phyloP scores from a whole-genome alignment of 1,140 invertebrate genomes.

The Diorhabda carinulata region DNA sequence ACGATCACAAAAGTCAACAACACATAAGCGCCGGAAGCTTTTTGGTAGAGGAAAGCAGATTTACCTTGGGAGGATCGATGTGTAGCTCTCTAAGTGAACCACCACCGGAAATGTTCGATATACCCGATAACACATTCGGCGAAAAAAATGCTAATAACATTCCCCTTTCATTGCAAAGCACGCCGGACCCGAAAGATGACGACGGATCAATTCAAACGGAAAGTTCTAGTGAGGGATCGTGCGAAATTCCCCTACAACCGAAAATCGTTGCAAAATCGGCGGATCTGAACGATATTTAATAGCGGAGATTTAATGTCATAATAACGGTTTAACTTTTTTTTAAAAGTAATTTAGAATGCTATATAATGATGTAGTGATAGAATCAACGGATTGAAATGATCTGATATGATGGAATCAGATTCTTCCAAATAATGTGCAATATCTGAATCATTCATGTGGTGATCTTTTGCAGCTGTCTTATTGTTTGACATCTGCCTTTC shows the following conservation, averaged over 20 bases:
- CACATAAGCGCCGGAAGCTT: conserved; percentile 10
- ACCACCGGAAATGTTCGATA: conserved; percentile 47
- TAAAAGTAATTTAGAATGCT: no score
- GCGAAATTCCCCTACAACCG: conserved; percentile 42
- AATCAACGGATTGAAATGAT: no score
- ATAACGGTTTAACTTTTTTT: no score
- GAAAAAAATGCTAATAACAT: conserved; percentile 6
- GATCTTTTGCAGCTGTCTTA: not conserved
- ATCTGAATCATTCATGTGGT: no score
- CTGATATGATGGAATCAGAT: no score
- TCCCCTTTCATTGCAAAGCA: conserved; percentile 8
- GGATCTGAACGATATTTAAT: conserved; percentile 19
- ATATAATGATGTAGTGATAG: no score
- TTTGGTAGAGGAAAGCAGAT: conserved; percentile 34
- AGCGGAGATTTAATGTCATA: not conserved
- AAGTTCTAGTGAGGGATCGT: conserved; percentile 37
- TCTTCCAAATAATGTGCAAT: no score
- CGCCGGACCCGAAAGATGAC: conserved; percentile 12
- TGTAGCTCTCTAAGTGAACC: conserved; percentile 47
- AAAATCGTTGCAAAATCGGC: conserved; percentile 33
- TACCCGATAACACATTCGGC: conserved; percentile 17
- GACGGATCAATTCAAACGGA: conserved; percentile 29
- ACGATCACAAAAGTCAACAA: conserved; percentile 9
- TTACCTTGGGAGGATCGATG: conserved; percentile 41
- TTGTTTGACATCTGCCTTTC: not conserved